Evolutionary conservation across 2,888 invertebrate genomes (phyloP).

Genomic region (Imbricaverruca yamaguchii): DNA sequence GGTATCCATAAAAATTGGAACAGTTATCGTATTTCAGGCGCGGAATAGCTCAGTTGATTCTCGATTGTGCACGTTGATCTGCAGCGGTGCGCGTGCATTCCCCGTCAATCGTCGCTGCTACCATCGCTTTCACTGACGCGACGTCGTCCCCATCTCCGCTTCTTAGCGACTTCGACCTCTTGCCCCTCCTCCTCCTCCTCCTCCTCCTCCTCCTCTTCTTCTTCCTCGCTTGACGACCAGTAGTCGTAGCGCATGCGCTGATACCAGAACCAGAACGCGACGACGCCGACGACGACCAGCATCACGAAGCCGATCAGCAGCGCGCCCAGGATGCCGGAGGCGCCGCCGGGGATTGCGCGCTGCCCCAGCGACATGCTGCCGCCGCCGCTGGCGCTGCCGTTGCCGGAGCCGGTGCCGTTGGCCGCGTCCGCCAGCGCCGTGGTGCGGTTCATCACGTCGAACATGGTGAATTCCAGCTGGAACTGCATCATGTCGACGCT

Average conservation of each 20-base stretch:
- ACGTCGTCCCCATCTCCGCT: no score
- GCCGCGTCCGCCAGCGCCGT: not conserved
- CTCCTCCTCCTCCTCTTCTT: no score
- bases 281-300: not conserved
- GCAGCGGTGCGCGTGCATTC: no score
- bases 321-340: not conserved
- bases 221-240: not conserved
- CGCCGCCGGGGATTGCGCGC: not conserved
- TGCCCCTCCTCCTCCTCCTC: no score
- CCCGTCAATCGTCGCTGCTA: no score
- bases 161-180: no score
- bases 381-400: not conserved
- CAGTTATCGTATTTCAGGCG: no score
- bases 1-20: no score
- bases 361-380: not conserved
- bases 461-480: not conserved
- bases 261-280: not conserved
- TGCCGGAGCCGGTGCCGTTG: not conserved
- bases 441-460: not conserved
- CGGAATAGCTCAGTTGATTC: no score
- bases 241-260: not conserved
- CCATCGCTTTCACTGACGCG: no score
- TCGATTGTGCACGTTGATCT: no score
- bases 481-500: not conserved
- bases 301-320: not conserved